Base-by-base conservation (phyloP, 1,140 invertebrate genomes). In the Drosophila sp. region DNA sequence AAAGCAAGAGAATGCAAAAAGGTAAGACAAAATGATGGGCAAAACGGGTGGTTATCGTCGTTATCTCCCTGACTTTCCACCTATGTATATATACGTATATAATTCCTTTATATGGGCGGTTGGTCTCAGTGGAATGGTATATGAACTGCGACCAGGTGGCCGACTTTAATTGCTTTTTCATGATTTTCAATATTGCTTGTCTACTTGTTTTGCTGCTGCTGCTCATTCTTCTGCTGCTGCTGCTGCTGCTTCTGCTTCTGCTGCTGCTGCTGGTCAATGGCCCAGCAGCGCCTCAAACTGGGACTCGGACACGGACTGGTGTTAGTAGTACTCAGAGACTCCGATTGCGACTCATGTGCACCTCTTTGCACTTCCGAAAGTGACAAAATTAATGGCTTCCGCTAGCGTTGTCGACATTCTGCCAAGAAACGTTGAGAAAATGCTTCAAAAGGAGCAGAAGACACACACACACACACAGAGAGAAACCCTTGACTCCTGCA, bases 371-470 rank as follows among this genome's bases (percentile, higher is more conserved):
- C 70, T 77, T 82, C 74, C 79, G 66, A 83, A 80, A 90, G 87
- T 87, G 87, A 90, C 87, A 90, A 90, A 90, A 90, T 90, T 90
- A 90, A 90, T 90, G 87, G 87, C 74, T 87, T 90, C 87, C 83
- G 83, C 73, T 77, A 61, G 72, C 71, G 63, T 63, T 75, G 80
- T 84, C 84, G 77, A 79, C 82, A 79, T 80, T 84, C 80, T 85
- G 81, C 79, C 66, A 77, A 78, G 69, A 80, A 79, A 67, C 81
- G 57, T 77, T 77, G 63, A 85, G 82, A 81, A 85, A 85, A 81
- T 70, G 79, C 74, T 85, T 47, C 44, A 54, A 57, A 68, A 72
- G 66, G 41, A 70, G 79, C 56, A 60, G 35, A 56, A 44, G 29
- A 56, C 25, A 60, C 54, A 56, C 58, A 47, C 57, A 68, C 33